phyloP scores from a whole-genome alignment of 2,888 invertebrate genomes.

The Clepsis dumicolana region DNA sequence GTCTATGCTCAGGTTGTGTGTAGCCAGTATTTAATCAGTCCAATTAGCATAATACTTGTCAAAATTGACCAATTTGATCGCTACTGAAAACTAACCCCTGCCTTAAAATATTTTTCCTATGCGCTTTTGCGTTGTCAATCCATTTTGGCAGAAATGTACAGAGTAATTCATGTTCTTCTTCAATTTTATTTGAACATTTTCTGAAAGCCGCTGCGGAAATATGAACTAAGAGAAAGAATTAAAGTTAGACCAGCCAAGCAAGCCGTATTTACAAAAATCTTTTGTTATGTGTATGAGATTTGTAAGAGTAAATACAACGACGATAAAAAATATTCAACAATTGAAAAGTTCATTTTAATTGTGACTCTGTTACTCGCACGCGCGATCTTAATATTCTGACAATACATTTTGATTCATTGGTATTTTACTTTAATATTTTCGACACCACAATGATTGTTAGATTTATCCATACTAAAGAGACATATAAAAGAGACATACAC shows the following conservation, averaged over 20 bases:
- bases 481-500: no score
- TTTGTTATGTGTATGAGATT: neutral
- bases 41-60: neutral
- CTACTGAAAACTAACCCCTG: neutral
- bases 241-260: conserved; percentile 27
- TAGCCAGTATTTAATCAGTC: neutral
- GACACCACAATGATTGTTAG: no score
- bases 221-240: conserved; percentile 29
- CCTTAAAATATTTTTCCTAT: neutral
- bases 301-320: conserved; percentile 1
- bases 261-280: neutral
- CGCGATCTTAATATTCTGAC: neutral
- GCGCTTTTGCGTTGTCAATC: conserved; percentile 11
- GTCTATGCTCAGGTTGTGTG: neutral
- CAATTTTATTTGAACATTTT: conserved; percentile 25
- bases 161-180: neutral
- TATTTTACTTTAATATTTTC: neutral
- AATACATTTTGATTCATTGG: neutral
- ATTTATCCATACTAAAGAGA: no score
- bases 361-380: neutral
- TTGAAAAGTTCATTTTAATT: conserved; percentile 19
- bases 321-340: conserved; percentile 10
- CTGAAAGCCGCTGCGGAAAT: conserved; percentile 13
- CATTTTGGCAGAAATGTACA: conserved; percentile 10
- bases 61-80: neutral